Percentiles rank a stretch among this genome's conserved stretches.
Conservation (phyloP, 2,113 vertebrate species). For the Oncorhynchus mykiss region DNA sequence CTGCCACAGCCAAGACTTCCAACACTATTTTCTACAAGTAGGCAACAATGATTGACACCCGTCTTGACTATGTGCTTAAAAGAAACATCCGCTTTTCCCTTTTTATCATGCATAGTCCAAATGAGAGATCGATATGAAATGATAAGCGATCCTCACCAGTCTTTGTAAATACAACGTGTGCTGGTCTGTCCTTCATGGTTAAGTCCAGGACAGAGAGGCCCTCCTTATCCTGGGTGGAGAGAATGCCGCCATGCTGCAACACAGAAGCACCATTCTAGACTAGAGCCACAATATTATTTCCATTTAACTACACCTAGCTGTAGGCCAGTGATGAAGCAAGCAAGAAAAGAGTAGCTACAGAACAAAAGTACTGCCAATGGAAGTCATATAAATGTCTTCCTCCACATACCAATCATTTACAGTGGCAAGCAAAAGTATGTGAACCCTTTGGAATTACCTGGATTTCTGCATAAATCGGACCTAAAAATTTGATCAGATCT, state of each 20-base stretch:
- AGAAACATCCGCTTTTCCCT: no score
- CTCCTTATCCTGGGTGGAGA: conserved; percentile 90
- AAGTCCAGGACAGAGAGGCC: conserved; percentile 91
- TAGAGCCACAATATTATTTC: background rate
- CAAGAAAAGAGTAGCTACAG: no score
- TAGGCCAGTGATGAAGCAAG: background rate
- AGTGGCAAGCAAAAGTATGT: no score
- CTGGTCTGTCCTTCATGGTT: conserved; percentile 92
- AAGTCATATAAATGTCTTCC: background rate
- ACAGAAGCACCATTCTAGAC: background rate
- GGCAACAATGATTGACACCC: no score
- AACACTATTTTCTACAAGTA: no score
- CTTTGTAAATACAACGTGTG: conserved; percentile 86
- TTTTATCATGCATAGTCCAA: no score
- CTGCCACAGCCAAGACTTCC: no score
- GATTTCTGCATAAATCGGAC: no score
- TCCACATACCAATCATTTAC: background rate
- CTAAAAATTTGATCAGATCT: no score
- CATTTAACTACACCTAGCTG: background rate
- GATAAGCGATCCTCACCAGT: conserved; percentile 74
- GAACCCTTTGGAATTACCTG: no score
- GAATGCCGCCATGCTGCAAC: conserved; percentile 83
- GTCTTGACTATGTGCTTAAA: no score
- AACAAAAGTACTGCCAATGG: background rate
- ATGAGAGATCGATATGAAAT: no score